Evolutionary conservation across 2,888 invertebrate species (phyloP).

Genomic region (Neocrepidodera transversa): DNA sequence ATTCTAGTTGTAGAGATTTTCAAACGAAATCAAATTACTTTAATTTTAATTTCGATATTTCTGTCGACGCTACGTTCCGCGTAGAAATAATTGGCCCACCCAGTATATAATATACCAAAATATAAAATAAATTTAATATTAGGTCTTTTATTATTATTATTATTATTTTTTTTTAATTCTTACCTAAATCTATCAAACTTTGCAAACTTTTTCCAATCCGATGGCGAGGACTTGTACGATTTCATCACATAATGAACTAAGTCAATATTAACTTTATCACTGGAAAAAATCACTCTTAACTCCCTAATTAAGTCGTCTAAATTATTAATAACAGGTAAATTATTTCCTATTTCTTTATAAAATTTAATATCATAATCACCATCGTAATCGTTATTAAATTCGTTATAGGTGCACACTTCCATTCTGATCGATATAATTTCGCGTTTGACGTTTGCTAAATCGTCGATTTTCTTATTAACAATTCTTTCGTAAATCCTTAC

Average conservation of each 20-base stretch:
- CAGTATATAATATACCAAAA: too few relatives aligned
- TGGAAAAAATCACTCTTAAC: conserved; percentile 78
- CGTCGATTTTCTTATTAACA: conserved; percentile 4
- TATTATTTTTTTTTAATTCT: too few relatives aligned
- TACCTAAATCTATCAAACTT: conserved; percentile 93
- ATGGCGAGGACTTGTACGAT: conserved; percentile 84
- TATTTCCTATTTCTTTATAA: conserved; percentile 48
- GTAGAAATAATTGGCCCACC: too few relatives aligned
- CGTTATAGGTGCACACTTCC: conserved; percentile 31
- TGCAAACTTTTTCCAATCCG: conserved; percentile 93
- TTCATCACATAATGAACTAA: conserved; percentile 82
- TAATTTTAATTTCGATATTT: too few relatives aligned
- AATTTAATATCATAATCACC: conserved; percentile 46
- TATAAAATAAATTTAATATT: too few relatives aligned
- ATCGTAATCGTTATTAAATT: conserved; percentile 34
- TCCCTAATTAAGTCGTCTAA: conserved; percentile 72
- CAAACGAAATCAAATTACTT: too few relatives aligned
- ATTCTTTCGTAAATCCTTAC: neutral
- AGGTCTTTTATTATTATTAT: too few relatives aligned
- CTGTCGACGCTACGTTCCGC: too few relatives aligned
- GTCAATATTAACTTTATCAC: conserved; percentile 88
- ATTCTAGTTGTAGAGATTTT: too few relatives aligned
- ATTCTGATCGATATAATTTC: conserved; percentile 18
- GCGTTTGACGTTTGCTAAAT: neutral
- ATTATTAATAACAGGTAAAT: conserved; percentile 56